These are phyloP conservation scores for Periplaneta americana DNA, from an alignment of 1,140 invertebrate genomes.

Conservation along the genomic window DNA sequence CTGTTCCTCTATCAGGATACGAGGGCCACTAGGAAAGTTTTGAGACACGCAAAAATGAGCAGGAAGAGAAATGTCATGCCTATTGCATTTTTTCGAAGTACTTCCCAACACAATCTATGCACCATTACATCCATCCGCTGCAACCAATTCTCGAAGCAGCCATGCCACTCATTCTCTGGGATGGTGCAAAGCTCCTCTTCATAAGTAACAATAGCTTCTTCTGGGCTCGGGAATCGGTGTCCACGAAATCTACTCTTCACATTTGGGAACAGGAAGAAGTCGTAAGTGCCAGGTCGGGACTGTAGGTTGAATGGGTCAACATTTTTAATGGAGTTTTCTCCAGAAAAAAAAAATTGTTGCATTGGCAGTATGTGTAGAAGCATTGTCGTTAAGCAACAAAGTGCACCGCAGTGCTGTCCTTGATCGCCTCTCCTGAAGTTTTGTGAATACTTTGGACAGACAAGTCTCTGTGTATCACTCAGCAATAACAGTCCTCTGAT, in stretches of 20 bases:
- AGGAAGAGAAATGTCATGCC: neutral
- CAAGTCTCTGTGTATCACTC: constrained; percentile 3
- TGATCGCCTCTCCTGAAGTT: neutral
- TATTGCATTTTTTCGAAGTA: constrained; percentile 6
- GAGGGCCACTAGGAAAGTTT: too few species aligned
- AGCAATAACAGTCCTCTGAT: constrained; percentile 8
- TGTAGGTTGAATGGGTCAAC: constrained; percentile 11
- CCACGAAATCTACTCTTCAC: neutral
- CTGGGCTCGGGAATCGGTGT: neutral
- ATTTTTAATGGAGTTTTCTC: too few species aligned
- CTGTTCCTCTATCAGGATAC: too few species aligned
- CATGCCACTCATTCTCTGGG: neutral
- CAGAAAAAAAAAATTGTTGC: too few species aligned
- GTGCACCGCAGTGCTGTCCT: constrained; percentile 4
- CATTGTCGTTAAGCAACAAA: constrained; percentile 11
- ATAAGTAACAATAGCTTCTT: neutral
- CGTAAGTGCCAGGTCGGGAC: constrained; percentile 3
- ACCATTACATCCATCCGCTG: neutral
- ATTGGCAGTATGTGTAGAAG: neutral
- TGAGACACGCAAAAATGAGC: neutral
- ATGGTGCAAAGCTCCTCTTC: neutral
- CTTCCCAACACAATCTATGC: neutral
- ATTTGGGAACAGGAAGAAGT: neutral
- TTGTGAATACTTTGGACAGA: constrained; percentile 3
- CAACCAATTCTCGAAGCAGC: constrained; percentile 2